Evolutionary conservation across 2,797 vertebrate species (phyloP), one percentile per base, ranked within the genome.

Genomic region (Alfaro cultratus): DNA sequence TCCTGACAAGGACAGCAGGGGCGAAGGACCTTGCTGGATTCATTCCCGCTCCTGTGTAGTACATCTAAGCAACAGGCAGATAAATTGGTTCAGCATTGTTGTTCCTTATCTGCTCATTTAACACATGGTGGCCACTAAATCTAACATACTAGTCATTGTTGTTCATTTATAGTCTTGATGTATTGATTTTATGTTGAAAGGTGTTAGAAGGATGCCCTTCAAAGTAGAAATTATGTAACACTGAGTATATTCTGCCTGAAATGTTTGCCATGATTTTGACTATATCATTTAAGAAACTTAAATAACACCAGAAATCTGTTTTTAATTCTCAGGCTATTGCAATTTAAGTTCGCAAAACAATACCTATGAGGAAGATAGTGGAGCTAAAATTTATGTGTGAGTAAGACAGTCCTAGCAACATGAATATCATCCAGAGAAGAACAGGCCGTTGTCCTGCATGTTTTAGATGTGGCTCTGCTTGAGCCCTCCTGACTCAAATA

Each of bases 11-110:
- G 90, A 98, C 95, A 43, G 98, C 98, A 8, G 98, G 98, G 78
- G 97, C 98, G 26, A 99, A 99, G 83, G 97, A 98, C 76, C 98
- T 97, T 5, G 98, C 98, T 46, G 98, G 98, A 89, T 99, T 99
- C 98, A 99, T 99, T 84, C 98, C 95, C 77, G 97, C 96, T 41
- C 98, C 98, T 18, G 98, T 99, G 89, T 98, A 99, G 92, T 97
- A 97, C 86, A 99, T 96, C 98, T 99, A 92, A 45, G 86, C 81
- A 23, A 83, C 36, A 87, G 73, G 80, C 70, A 82, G 43, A 79
- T 31, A n/a, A 43, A 60, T 26, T 8, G 43, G 16, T 31, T 77
- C 2, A 68, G 26, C 29, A 21, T 78, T 70, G 71, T 55, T 9
- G 75, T 6, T 43, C 26, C 68, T 45, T 71, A 8, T 71, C 23